These are phyloP conservation scores for Stenopsyche tienmushanensis DNA, from an alignment of 1,140 invertebrate species.

Conservation along the genomic window DNA sequence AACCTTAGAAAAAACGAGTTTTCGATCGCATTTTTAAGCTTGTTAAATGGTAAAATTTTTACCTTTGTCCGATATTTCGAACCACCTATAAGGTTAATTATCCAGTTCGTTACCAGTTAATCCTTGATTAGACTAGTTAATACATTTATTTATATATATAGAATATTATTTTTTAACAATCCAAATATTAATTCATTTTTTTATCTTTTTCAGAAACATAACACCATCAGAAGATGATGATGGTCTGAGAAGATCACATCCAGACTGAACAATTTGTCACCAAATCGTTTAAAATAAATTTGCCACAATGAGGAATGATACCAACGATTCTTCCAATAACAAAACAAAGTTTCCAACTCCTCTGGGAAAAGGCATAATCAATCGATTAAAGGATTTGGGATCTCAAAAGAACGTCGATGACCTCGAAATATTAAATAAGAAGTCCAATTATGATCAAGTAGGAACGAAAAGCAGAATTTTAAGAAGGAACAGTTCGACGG, in stretches of 20 bases:
- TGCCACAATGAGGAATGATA: constrained; percentile 37
- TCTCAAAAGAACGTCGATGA: neutral
- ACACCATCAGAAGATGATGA: too few relatives aligned
- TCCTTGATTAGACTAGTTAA: too few relatives aligned
- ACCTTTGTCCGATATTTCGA: too few relatives aligned
- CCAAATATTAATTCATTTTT: neutral
- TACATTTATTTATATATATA: neutral
- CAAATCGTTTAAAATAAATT: neutral
- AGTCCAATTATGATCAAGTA: constrained; percentile 6
- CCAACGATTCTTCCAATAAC: constrained; percentile 28
- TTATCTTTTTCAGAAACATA: constrained; percentile 18
- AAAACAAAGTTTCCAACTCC: constrained; percentile 32
- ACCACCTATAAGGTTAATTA: too few relatives aligned
- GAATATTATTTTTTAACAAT: neutral
- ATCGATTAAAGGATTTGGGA: neutral
- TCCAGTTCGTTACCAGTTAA: too few relatives aligned
- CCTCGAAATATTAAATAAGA: constrained; percentile 12
- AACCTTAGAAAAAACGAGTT: too few relatives aligned
- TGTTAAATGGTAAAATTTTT: too few relatives aligned
- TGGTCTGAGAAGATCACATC: neutral
- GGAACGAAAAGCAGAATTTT: neutral
- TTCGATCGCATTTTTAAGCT: too few relatives aligned
- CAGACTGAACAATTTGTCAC: neutral
- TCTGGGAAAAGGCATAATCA: constrained; percentile 16
- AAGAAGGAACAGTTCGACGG: neutral